phyloP scores from a whole-genome alignment of 2,113 vertebrate species.

The Clarias batrachus region DNA sequence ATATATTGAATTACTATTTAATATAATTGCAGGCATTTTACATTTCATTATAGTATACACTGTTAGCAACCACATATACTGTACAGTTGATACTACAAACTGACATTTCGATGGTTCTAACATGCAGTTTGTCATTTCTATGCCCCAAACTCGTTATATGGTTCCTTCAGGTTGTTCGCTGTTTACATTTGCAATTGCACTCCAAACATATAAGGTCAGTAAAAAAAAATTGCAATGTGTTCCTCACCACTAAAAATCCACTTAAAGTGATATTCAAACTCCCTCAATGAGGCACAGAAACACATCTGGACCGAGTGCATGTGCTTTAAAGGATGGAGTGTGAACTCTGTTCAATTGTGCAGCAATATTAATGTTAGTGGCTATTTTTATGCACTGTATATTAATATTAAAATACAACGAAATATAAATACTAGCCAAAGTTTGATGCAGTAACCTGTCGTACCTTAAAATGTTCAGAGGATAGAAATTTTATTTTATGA shows the following conservation, averaged over 20 bases:
- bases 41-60: neutral
- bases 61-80: neutral
- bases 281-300: neutral
- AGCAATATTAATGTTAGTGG: neutral
- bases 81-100: neutral
- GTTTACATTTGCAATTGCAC: neutral
- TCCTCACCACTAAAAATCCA: neutral
- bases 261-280: neutral
- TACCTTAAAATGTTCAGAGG: neutral
- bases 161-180: neutral
- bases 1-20: too few relatives aligned
- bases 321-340: constrained; percentile 15
- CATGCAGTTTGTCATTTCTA: neutral
- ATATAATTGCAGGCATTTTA: neutral
- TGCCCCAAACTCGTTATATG: neutral
- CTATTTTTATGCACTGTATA: neutral
- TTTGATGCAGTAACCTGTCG: neutral
- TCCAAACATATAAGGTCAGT: neutral
- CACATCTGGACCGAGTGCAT: neutral
- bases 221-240: neutral
- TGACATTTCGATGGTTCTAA: neutral
- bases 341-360: neutral
- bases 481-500: neutral
- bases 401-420: neutral
- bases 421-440: neutral